These are phyloP conservation scores for Zaprionus gabonicus DNA, from an alignment of 1,140 invertebrate genomes.

Conservation along the genomic window DNA sequence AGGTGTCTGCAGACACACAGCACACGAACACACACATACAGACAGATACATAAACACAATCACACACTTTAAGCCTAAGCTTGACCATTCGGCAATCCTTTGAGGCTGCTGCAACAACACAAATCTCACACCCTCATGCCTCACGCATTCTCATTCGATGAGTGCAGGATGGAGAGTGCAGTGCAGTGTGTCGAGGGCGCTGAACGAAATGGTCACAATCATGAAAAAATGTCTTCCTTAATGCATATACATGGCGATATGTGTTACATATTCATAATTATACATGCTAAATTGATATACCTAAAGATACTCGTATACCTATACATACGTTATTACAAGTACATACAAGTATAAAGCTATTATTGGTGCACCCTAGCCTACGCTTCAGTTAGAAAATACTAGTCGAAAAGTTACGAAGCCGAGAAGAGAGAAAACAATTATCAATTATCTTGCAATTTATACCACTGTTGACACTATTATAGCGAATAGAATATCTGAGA, in stretches of 20 bases:
- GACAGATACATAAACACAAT: slow-evolving; percentile 26
- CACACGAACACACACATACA: slow-evolving; percentile 18
- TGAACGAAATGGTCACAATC: slow-evolving; percentile 82
- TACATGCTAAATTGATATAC: slow-evolving; percentile 43
- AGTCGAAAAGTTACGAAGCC: slow-evolving; percentile 25
- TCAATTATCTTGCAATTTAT: slow-evolving; percentile 67
- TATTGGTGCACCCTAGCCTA: slow-evolving; percentile 67
- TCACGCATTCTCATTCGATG: slow-evolving; percentile 12
- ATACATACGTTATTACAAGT: slow-evolving; percentile 21
- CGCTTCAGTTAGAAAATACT: slow-evolving; percentile 67
- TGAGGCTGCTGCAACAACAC: slow-evolving; percentile 4
- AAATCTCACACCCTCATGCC: slow-evolving; percentile 8
- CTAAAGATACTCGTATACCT: slow-evolving; percentile 28
- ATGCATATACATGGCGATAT: slow-evolving; percentile 80
- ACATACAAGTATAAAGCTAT: slow-evolving; percentile 43
- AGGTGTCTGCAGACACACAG: not conserved
- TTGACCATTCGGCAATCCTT: slow-evolving; percentile 65
- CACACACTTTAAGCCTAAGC: slow-evolving; percentile 64
- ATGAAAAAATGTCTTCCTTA: slow-evolving; percentile 84
- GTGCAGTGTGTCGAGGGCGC: slow-evolving; percentile 50
- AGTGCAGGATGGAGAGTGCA: slow-evolving; percentile 28
- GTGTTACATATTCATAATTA: slow-evolving; percentile 66
- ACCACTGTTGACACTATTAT: slow-evolving; percentile 70
- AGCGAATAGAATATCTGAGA: slow-evolving; percentile 33
- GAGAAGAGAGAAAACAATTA: slow-evolving; percentile 33